Evolutionary conservation across 2,113 vertebrate genomes (phyloP).

Genomic region (Entomyzon cyanotis): DNA sequence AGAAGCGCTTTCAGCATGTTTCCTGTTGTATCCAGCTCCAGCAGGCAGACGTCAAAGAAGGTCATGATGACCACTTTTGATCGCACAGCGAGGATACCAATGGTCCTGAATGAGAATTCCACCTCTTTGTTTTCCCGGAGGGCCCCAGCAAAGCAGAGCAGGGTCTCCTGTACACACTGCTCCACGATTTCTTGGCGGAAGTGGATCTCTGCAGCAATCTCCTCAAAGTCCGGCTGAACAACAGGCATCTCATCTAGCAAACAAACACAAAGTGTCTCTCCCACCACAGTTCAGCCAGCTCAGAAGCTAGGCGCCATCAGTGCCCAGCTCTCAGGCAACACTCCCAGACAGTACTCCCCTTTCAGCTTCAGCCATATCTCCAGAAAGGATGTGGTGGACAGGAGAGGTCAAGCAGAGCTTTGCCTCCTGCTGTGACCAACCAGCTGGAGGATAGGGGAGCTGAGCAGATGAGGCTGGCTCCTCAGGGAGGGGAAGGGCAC

Average conservation of each 20-base stretch:
- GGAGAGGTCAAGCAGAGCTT: neutral
- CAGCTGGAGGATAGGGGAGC: neutral
- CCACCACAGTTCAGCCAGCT: neutral
- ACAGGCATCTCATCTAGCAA: neutral
- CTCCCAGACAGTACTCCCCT: neutral
- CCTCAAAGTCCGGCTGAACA: neutral
- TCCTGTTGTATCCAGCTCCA: neutral
- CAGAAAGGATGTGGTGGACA: neutral
- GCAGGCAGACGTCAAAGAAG: neutral
- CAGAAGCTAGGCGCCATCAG: neutral
- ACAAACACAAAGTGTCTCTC: neutral
- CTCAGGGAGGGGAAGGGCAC: neutral
- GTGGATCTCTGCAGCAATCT: neutral
- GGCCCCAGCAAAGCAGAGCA: neutral
- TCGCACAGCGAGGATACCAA: neutral
- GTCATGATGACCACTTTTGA: neutral
- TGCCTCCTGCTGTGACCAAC: neutral
- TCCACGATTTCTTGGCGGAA: neutral
- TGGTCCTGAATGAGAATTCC: neutral
- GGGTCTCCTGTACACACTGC: neutral
- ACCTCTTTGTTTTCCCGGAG: neutral
- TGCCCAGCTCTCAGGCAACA: rapidly evolving
- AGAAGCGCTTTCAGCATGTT: neutral
- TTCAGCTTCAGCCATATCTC: neutral
- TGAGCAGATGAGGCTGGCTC: neutral